Evolutionary conservation across 2,888 invertebrate species (phyloP), one percentile per base, ranked within the genome.

Genomic region (Lepeophtheirus nordmannii): DNA sequence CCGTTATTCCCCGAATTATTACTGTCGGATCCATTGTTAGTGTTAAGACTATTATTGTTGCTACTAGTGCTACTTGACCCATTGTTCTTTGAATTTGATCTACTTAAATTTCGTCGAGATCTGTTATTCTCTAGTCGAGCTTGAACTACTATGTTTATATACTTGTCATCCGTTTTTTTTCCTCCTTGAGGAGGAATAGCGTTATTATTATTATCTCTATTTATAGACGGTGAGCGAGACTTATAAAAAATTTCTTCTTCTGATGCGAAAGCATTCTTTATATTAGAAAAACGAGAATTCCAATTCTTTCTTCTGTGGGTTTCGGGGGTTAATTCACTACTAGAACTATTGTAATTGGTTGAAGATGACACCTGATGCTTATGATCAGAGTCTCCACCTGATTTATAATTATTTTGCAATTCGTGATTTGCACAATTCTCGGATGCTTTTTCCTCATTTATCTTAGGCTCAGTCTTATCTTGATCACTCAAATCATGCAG

Each of bases 251-350:
- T n/a, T 38, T 60, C 30, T n/a, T 40, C 37, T 38, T 59, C 59
- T 66, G 60, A 59, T 2, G 20, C 38, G 17, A 66, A 66, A n/a
- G 66, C 30, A 37, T 37, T 66, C 23, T 66, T 66, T 11, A 66
- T 58, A 22, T 66, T 66, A 11, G 60, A 60, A 66, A 66, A 66
- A 40, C 66, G 22, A 14, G 58, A 65, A 23, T 58, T 63, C 63
- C 63, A 63, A 38, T 63, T 63, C 12, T 38, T 63, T 37, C 56
- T 63, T 20, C 37, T 14, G 8, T 46, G 17, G n/a, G 61, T 61
- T 37, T 61, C 61, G 5, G 61, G 61, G 22, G 61, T 61, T 37
- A 63, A 17, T 17, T 46, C 53, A 17, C 53, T 46, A 17, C 53
- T 46, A n/a, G 53, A 46, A 17, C 53, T 17, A 17, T 17, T 17